Base-by-base conservation (phyloP, 2,888 invertebrate species). In the Synergus gifuensis region DNA sequence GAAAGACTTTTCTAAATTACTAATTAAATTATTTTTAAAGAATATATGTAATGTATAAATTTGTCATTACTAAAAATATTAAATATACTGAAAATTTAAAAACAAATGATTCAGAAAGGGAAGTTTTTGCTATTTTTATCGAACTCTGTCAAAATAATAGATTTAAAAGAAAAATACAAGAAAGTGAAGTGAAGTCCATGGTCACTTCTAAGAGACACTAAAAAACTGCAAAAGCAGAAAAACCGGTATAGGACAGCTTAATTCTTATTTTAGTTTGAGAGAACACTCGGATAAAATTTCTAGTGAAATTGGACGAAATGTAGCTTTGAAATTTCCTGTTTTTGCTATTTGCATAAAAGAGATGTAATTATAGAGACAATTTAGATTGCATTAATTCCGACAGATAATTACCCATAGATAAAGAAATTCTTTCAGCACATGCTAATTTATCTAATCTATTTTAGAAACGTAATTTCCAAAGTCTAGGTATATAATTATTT, bases 181-280 rank as follows among this genome's bases (percentile, higher is more conserved):
- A 44, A 42, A n/a, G 5, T 36, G 14, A 40, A 46, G 22, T 69
- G 22, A 69, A 69, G 49, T 69, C 69, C 69, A 36, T 49, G 69
- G 69, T 9, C 49, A 69, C 16, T 18, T 69, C n/a, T 49, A 44
- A 28, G 49, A 69, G 58, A 69, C 44, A 79, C 42, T 49, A 76
- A 66, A 42, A 77, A 42, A 28, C 18, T 64, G 54, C 40, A 77
- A 36, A 42, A 60, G 69, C 49, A 40, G 60, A 36, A 28, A 78
- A 66, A 77, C 58, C 76, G 76, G 77, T 79, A 58, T 58, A n/a
- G 40, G 36, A 76, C 60, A 28, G 46, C 62, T 54, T 36, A 66
- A 40, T 64, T 67, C 76, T 22, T 42, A 63, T 40, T 46, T 76
- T 64, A n/a, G 11, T 58, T 58, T 4, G 36, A 49, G 36, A 9